Conservation (phyloP, 2,113 vertebrate genomes). For the Hippopotamus amphibius region DNA sequence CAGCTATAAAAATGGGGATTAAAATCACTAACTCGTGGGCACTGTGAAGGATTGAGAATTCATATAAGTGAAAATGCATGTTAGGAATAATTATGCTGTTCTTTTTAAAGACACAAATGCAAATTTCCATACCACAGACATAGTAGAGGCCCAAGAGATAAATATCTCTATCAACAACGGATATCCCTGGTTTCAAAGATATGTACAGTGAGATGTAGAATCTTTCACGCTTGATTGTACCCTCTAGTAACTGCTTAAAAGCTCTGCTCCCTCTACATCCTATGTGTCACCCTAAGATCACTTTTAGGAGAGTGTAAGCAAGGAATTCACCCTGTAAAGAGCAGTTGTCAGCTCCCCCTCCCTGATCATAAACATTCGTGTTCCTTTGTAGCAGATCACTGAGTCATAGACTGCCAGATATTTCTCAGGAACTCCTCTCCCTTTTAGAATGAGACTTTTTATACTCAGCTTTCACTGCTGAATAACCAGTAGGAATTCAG, state of each 20-base stretch:
- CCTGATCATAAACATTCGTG: slow-evolving; percentile 2
- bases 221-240: neutral
- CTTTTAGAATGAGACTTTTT: neutral
- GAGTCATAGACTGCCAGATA: neutral
- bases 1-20: neutral
- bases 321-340: slow-evolving; percentile 54
- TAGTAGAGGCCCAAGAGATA: neutral
- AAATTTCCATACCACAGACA: neutral
- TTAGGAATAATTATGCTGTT: neutral
- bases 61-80: neutral
- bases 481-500: neutral
- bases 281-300: neutral
- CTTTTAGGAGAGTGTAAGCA: slow-evolving; percentile 11
- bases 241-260: slow-evolving; percentile 62
- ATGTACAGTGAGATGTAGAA: neutral
- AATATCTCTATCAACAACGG: neutral
- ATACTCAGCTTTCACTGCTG: neutral
- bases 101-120: neutral
- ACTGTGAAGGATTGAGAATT: neutral
- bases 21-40: neutral
- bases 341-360: slow-evolving; percentile 27
- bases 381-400: slow-evolving; percentile 40
- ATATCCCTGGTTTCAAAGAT: neutral
- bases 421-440: slow-evolving; percentile 26
- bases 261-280: slow-evolving; percentile 7